phyloP scores from a whole-genome alignment of 2,797 vertebrate genomes.

The Muscicapa striata region DNA sequence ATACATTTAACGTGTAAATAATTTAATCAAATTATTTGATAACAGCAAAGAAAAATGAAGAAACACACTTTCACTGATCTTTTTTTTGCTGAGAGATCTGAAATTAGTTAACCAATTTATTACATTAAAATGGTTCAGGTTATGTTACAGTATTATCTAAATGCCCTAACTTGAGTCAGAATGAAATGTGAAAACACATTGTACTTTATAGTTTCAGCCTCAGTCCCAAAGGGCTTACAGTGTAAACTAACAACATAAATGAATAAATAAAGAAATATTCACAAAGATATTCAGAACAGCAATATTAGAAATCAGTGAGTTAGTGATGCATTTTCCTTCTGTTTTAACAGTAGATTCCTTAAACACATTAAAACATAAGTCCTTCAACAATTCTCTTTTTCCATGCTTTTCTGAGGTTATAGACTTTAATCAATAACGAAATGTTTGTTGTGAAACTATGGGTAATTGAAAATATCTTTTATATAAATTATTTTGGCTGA shows the following conservation, averaged over 20 bases:
- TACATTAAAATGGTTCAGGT: neutral
- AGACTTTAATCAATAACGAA: neutral
- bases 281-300: neutral
- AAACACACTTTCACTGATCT: neutral
- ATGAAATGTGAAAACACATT: neutral
- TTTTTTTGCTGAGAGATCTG: neutral
- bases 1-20: neutral
- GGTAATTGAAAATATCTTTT: neutral
- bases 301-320: neutral
- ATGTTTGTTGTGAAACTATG: neutral
- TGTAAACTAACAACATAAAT: neutral
- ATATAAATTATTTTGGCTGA: neutral
- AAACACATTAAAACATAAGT: neutral
- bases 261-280: neutral
- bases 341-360: neutral
- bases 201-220: neutral
- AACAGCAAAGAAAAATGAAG: neutral
- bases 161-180: neutral
- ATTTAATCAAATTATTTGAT: slow-evolving; percentile 12
- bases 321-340: neutral
- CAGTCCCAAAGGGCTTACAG: neutral
- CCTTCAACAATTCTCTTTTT: neutral
- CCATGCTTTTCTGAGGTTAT: neutral
- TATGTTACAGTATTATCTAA: neutral
- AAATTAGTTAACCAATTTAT: neutral